Evolutionary conservation across 2,888 invertebrate genomes (phyloP).

Genomic region (Drosophila rubida): DNA sequence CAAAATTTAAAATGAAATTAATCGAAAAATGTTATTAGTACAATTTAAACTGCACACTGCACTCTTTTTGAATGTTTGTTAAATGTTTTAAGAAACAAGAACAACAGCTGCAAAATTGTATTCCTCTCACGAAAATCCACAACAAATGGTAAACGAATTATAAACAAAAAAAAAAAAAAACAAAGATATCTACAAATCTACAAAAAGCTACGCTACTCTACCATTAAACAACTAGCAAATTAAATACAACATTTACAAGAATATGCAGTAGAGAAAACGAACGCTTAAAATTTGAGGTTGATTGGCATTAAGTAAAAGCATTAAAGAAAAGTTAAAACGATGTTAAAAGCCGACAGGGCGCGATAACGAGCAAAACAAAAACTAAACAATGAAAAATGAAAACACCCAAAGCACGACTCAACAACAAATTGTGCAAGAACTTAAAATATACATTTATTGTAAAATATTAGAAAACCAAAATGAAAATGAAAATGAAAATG

Average conservation of each 20-base stretch:
- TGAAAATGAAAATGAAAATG: constrained; percentile 32
- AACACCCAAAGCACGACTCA: constrained; percentile 32
- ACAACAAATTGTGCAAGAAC: constrained; percentile 61
- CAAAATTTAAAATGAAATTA: constrained; percentile 40
- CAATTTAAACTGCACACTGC: constrained; percentile 81
- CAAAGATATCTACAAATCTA: constrained; percentile 33
- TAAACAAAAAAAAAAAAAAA: constrained; percentile 47
- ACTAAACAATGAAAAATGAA: constrained; percentile 10
- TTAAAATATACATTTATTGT: constrained; percentile 67
- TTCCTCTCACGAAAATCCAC: constrained; percentile 59
- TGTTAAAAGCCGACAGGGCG: constrained; percentile 83
- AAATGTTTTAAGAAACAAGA: constrained; percentile 63
- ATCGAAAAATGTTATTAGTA: constrained; percentile 69
- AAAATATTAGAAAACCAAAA: constrained; percentile 67
- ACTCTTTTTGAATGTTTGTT: constrained; percentile 80
- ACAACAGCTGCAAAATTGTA: constrained; percentile 76
- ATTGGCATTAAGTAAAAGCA: constrained; percentile 82
- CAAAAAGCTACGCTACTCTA: constrained; percentile 64
- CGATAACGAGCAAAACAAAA: constrained; percentile 72
- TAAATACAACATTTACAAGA: constrained; percentile 49
- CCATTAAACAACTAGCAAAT: constrained; percentile 65
- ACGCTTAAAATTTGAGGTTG: constrained; percentile 82
- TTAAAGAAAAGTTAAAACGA: constrained; percentile 74
- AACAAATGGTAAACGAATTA: constrained; percentile 82
- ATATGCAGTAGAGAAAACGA: constrained; percentile 72